Evolutionary conservation across 2,113 vertebrate species (phyloP), one percentile per base, ranked within the genome.

Genomic region (Opisthocomus hoazin): DNA sequence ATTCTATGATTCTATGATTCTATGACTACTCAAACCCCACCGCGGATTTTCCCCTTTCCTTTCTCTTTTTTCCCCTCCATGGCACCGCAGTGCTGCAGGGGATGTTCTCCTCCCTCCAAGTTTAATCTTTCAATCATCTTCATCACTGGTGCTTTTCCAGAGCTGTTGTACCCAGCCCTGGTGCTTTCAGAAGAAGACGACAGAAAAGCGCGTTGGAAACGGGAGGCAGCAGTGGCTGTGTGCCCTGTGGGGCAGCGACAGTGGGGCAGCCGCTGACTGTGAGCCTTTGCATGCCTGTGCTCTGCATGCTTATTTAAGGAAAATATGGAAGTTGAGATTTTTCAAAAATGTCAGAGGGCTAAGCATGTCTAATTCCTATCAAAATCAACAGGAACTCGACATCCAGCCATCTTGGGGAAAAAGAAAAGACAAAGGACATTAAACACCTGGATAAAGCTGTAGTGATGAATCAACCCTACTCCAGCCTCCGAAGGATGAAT

Each of bases 41-140:
- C 0, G 0, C 17, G 26, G 39, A 18, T 36, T 70, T 48, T 7
- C 17, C n/a, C 36, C 20, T 56, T 89, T 56, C 22, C 17, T 23
- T 36, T 17, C 0, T 4, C 8, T 5, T 24, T 56, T n/a, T 27
- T 15, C 1, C 5, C 8, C 10, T 11, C 29, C 0, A 43, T 43
- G 0, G 3, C 57, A 45, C 60, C 78, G 51, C 34, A 48, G 39
- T 32, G 79, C 50, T 48, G 56, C 64, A 81, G 60, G 50, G 39
- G 17, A 50, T 84, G 37, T 51, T 37, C 17, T 15, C 13, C 17
- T 84, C 53, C 26, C 14, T 82, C 20, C 56, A 39, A 4, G 9
- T 66, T 74, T 34, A 58, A 45, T 69, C 24, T 29, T 45, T 15
- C 70, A 48, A 64, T n/a, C 23, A 27, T 34, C 65, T 69, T 84